Percentiles rank a stretch among this genome's conserved stretches.
Conservation (phyloP, 2,797 vertebrate species). For the Arnoldichthys spilopterus region DNA sequence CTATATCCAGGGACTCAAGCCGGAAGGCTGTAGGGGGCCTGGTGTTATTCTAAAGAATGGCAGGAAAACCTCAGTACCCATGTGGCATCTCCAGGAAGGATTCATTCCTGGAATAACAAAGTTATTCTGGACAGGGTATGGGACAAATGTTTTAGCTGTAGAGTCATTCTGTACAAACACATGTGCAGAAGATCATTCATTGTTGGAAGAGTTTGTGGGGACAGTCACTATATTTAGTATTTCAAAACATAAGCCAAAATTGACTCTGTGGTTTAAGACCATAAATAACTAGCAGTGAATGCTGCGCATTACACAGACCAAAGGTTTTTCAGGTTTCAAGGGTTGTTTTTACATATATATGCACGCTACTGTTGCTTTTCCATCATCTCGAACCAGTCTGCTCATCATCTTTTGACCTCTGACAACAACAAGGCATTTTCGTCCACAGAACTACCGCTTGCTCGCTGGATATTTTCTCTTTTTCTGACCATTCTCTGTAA, state of each 20-base stretch:
- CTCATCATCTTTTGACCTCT: too few relatives aligned
- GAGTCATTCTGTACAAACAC: slow-evolving; percentile 32
- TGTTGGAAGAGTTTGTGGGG: slow-evolving; percentile 39
- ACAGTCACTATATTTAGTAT: neutral
- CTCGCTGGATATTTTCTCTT: too few relatives aligned
- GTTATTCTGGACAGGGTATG: slow-evolving; percentile 66
- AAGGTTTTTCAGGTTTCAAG: neutral
- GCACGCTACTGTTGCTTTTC: too few relatives aligned
- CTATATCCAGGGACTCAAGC: slow-evolving; percentile 17
- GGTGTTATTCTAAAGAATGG: slow-evolving; percentile 46
- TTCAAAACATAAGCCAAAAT: neutral
- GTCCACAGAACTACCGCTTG: too few relatives aligned
- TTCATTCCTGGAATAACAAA: slow-evolving; percentile 69
- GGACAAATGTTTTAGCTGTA: slow-evolving; percentile 45
- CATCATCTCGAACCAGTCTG: too few relatives aligned
- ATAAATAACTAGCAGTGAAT: neutral
- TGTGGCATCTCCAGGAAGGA: slow-evolving; percentile 65
- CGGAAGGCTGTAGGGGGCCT: slow-evolving; percentile 45
- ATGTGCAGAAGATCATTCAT: slow-evolving; percentile 33
- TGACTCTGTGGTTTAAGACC: neutral
- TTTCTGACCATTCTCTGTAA: too few relatives aligned
- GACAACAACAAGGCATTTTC: too few relatives aligned
- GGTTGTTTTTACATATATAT: too few relatives aligned
- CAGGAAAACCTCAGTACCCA: slow-evolving; percentile 66
- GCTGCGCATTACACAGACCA: neutral